These are phyloP conservation scores for Cyphomyrus discorhynchus DNA, from an alignment of 2,113 vertebrate species.

Conservation along the genomic window DNA sequence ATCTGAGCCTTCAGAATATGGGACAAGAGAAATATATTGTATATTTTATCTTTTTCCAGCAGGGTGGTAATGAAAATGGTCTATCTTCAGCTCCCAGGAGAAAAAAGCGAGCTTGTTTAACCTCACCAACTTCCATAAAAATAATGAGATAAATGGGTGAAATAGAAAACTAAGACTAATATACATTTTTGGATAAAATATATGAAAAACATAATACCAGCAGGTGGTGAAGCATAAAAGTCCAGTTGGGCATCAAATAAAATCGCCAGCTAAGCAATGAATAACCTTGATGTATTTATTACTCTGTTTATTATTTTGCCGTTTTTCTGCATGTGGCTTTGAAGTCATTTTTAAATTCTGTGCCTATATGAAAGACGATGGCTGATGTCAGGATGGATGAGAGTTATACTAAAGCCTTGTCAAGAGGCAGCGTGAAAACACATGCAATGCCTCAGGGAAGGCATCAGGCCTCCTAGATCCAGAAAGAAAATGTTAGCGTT, in stretches of 20 bases:
- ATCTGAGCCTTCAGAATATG: slow-evolving; percentile 9
- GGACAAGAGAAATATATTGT: background rate
- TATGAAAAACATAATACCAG: background rate
- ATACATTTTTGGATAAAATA: background rate
- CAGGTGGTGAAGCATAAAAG: background rate
- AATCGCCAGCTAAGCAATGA: background rate
- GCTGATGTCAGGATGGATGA: background rate
- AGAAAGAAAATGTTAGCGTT: background rate
- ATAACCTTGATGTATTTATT: background rate
- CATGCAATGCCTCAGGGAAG: background rate
- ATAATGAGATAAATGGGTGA: background rate
- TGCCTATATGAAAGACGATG: background rate
- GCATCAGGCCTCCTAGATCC: background rate
- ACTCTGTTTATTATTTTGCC: background rate
- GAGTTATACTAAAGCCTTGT: background rate
- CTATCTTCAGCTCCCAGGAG: background rate
- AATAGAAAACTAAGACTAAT: background rate
- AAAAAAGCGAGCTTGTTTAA: background rate
- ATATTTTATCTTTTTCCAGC: slow-evolving; percentile 2
- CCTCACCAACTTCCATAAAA: background rate
- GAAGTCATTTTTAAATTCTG: background rate
- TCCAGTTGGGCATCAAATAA: background rate
- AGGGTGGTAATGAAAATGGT: background rate
- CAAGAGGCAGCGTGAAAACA: background rate
- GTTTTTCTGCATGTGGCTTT: background rate